Conservation (phyloP, 2,888 invertebrate species). For the Drosophila putrida region DNA sequence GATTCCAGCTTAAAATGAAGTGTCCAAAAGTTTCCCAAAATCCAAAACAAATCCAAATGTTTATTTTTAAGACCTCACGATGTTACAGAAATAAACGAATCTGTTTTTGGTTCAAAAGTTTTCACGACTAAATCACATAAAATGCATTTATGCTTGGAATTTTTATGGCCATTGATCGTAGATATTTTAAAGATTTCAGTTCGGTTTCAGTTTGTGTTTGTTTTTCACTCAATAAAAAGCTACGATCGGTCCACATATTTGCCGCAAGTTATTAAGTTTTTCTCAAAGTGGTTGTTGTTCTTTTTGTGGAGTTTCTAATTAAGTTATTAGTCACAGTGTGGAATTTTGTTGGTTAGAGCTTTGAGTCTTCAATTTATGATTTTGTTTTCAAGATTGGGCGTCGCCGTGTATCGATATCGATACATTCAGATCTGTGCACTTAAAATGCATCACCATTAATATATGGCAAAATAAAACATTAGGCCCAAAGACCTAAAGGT, state of each 20-base stretch:
- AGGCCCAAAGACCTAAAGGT: constrained; percentile 46
- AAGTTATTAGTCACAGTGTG: constrained; percentile 82
- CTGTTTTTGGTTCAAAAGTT: constrained; percentile 29
- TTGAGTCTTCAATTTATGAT: constrained; percentile 24
- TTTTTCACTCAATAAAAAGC: constrained; percentile 77
- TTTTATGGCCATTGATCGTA: constrained; percentile 61
- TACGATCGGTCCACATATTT: constrained; percentile 62
- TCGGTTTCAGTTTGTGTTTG: too few species aligned
- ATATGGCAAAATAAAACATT: constrained; percentile 70
- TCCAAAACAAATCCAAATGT: constrained; percentile 26
- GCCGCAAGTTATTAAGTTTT: constrained; percentile 68
- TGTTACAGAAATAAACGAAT: constrained; percentile 49
- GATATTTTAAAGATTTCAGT: constrained; percentile 63
- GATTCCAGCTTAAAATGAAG: neutral
- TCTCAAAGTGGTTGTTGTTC: constrained; percentile 40
- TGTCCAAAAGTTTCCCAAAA: constrained; percentile 3
- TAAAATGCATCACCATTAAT: constrained; percentile 74
- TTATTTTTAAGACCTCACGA: constrained; percentile 56
- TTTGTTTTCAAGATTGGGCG: constrained; percentile 39
- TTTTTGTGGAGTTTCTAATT: constrained; percentile 71
- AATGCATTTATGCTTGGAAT: constrained; percentile 75
- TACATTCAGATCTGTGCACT: constrained; percentile 51
- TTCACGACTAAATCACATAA: constrained; percentile 47
- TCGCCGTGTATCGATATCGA: constrained; percentile 45
- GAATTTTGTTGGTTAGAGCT: constrained; percentile 48